phyloP scores from a whole-genome alignment of 2,113 vertebrate genomes.

The Lophura nycthemera region DNA sequence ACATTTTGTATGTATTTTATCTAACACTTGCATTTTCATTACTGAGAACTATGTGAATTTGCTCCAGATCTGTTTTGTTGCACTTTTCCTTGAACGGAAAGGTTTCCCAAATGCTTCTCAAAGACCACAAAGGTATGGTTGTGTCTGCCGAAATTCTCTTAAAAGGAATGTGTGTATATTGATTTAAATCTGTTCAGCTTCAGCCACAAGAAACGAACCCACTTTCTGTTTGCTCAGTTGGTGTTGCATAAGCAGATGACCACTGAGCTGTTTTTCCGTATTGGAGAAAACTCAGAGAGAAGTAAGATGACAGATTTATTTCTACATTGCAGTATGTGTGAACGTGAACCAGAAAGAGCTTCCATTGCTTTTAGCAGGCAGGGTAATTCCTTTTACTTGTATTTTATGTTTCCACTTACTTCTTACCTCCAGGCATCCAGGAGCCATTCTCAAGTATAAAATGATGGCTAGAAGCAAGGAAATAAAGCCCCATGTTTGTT shows the following conservation, averaged over 20 bases:
- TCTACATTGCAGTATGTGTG: background rate
- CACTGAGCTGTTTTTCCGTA: conserved; percentile 8
- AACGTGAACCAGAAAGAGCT: background rate
- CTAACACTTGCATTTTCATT: background rate
- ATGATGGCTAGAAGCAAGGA: background rate
- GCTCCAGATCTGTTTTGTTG: background rate
- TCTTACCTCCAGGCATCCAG: background rate
- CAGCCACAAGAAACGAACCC: background rate
- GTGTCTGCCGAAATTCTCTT: background rate
- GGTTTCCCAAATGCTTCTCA: background rate
- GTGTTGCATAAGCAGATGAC: background rate
- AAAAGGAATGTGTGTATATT: background rate
- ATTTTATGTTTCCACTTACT: background rate
- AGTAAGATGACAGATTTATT: background rate
- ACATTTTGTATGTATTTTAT: background rate
- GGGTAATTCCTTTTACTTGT: background rate
- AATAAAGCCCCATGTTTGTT: background rate
- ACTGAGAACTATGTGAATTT: background rate
- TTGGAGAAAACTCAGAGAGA: background rate
- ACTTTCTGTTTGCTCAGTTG: conserved; percentile 26
- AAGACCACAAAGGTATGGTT: background rate
- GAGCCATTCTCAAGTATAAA: background rate
- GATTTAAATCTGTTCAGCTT: conserved; percentile 11
- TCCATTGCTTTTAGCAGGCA: background rate
- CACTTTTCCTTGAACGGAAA: background rate